Percentiles rank a stretch among this genome's conserved stretches.
phyloP scores from a whole-genome alignment of 2,113 vertebrate species.

The Centropus bengalensis region DNA sequence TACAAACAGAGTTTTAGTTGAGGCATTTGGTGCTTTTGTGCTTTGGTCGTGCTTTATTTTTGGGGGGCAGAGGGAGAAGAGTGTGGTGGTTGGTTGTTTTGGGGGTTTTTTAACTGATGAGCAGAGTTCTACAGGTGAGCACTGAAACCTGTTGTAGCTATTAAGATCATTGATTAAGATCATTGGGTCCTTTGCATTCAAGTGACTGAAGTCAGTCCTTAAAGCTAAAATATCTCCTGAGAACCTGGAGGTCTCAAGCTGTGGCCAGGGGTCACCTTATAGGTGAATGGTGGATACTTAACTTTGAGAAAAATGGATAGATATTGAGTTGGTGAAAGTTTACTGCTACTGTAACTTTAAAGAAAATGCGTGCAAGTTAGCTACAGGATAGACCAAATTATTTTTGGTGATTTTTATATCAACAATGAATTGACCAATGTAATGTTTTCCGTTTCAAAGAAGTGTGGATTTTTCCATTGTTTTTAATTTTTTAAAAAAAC shows the following conservation, averaged over 20 bases:
- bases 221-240: neutral
- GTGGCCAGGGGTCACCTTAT: neutral
- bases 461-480: too few species aligned
- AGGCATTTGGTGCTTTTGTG: neutral
- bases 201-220: neutral
- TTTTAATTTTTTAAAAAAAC: neutral
- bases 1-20: fast-evolving
- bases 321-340: neutral
- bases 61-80: too few species aligned
- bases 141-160: neutral
- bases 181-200: neutral
- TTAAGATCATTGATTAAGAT: neutral
- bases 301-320: neutral
- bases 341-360: neutral
- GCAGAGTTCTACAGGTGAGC: neutral
- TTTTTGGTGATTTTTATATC: neutral
- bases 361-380: neutral
- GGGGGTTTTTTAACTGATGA: neutral
- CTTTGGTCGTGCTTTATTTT: neutral
- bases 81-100: neutral
- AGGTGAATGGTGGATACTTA: neutral
- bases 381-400: neutral
- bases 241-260: neutral
- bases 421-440: neutral
- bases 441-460: neutral